phyloP scores from a whole-genome alignment of 92 coral and sea anemone genomes.

The Porites rus region DNA sequence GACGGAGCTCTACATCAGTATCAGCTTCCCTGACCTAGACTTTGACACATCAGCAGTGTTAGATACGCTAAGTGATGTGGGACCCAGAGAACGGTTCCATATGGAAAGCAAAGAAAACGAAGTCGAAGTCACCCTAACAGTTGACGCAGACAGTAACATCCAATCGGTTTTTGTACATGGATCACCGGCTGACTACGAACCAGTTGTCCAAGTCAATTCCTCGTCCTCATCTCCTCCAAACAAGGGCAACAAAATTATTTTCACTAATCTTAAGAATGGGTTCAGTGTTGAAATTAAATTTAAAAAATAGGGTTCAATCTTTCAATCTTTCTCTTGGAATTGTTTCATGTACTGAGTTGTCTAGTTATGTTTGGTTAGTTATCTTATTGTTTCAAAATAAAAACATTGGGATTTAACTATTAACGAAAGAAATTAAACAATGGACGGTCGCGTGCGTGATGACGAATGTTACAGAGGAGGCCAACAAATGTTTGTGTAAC shows the following conservation, averaged over 20 bases:
- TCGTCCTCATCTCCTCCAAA: not conserved
- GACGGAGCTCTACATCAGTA: slow-evolving; percentile 23
- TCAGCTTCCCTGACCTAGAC: slow-evolving; percentile 55
- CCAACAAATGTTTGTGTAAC: no score
- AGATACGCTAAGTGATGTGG: not conserved
- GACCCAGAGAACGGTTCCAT: slow-evolving; percentile 31
- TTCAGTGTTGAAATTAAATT: slow-evolving; percentile 1
- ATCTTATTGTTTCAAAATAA: no score
- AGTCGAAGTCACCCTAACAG: not conserved
- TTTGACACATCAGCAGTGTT: slow-evolving; percentile 32
- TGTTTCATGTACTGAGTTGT: no score
- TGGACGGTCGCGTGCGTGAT: no score
- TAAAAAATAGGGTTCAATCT: not conserved
- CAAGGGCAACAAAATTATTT: slow-evolving; percentile 2
- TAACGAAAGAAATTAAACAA: no score
- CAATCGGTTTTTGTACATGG: not conserved
- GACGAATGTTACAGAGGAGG: no score
- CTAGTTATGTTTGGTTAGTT: no score
- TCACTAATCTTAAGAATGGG: not conserved
- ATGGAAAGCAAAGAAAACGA: slow-evolving; percentile 9
- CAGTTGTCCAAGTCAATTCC: not conserved
- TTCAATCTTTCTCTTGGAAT: not conserved
- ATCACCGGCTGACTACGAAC: not conserved
- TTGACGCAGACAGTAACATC: not conserved
- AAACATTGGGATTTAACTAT: no score